A percentile compares a stretch with the other conserved stretches of the same genome.
These are phyloP conservation scores for Euwallacea similis DNA, from an alignment of 1,140 invertebrate genomes.

Conservation along the genomic window DNA sequence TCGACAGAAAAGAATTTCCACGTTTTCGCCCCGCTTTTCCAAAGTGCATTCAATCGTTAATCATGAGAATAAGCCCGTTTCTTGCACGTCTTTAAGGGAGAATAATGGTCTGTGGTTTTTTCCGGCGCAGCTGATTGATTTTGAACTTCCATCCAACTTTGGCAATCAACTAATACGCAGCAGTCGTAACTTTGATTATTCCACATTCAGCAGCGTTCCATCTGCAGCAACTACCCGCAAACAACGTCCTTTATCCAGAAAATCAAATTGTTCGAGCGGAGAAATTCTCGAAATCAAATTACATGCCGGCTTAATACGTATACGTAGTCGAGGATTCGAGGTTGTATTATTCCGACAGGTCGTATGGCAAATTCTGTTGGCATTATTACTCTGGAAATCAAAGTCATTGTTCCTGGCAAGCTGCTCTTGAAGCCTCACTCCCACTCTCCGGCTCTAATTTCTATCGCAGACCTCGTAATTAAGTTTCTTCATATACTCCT, in stretches of 20 bases:
- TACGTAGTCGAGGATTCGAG: too few species aligned
- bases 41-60: conserved; percentile 53
- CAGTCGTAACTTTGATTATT: conserved; percentile 14
- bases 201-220: background rate
- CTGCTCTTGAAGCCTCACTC: conserved; percentile 23
- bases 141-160: conserved; percentile 6
- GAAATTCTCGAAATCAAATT: conserved; percentile 22
- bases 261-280: conserved; percentile 23
- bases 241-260: conserved; percentile 18
- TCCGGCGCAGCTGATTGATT: background rate
- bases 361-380: background rate
- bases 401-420: conserved; percentile 24
- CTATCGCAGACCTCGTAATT: conserved; percentile 28
- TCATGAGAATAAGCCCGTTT: conserved; percentile 49
- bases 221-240: background rate
- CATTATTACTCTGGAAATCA: conserved; percentile 31
- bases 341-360: conserved; percentile 23
- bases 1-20: conserved; percentile 50
- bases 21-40: conserved; percentile 49
- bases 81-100: conserved; percentile 29
- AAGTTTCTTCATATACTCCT: conserved; percentile 19
- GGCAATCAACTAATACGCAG: background rate
- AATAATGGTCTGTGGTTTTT: conserved; percentile 40
- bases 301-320: conserved; percentile 1
- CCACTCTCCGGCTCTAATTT: conserved; percentile 12